Evolutionary conservation across 2,888 invertebrate genomes (phyloP).

Genomic region (Pammene aurita): DNA sequence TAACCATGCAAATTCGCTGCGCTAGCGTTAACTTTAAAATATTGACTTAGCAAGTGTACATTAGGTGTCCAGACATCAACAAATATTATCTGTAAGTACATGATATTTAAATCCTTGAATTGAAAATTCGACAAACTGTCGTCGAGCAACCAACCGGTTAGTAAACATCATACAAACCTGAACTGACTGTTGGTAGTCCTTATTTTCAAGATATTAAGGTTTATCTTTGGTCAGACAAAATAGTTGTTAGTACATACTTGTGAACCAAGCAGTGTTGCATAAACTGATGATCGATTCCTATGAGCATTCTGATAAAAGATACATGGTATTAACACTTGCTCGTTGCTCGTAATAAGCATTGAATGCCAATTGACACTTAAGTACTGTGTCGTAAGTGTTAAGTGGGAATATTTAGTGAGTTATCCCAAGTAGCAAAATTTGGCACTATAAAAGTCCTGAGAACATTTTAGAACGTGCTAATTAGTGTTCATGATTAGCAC

Average conservation of each 20-base stretch:
- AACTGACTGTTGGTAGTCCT: no score
- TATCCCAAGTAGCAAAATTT: no score
- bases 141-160: no score
- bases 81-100: background rate
- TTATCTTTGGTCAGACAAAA: no score
- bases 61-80: background rate
- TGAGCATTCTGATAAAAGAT: conserved; percentile 31
- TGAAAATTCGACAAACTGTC: no score
- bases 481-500: no score
- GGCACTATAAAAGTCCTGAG: no score
- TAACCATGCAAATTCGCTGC: no score
- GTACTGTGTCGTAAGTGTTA: conserved; percentile 38
- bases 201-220: no score
- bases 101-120: conserved; percentile 25
- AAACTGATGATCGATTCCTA: conserved; percentile 31
- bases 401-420: conserved; percentile 14
- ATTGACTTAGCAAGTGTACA: background rate
- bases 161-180: no score
- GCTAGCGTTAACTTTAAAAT: background rate
- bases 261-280: conserved; percentile 16
- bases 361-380: conserved; percentile 50
- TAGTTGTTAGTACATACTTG: background rate
- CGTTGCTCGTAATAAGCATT: conserved; percentile 48
- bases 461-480: no score
- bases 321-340: conserved; percentile 44